These are phyloP conservation scores for Craseonycteris thonglongyai DNA, from an alignment of 2,113 vertebrate species.

Conservation along the genomic window DNA sequence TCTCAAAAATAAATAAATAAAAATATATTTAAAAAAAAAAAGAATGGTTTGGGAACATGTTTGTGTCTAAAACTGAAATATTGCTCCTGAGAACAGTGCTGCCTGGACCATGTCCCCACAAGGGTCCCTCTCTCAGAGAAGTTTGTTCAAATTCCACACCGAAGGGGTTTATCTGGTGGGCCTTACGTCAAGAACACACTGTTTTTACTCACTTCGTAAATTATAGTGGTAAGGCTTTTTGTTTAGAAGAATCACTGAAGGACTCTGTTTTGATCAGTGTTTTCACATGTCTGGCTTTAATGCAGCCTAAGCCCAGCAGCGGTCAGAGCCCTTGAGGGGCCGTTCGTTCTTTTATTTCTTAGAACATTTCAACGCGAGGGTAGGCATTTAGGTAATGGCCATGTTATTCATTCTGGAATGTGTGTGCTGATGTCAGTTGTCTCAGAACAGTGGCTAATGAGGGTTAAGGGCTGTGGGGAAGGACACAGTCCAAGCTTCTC, in stretches of 20 bases:
- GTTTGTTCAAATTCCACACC: not conserved
- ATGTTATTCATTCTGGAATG: too few relatives aligned
- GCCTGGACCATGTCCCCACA: fast-evolving
- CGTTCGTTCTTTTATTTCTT: not conserved
- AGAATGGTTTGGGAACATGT: not conserved
- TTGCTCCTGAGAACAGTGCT: not conserved
- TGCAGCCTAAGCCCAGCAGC: not conserved
- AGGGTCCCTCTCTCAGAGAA: not conserved
- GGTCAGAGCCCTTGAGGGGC: not conserved
- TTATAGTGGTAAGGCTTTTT: not conserved
- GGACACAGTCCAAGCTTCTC: not conserved
- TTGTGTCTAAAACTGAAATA: not conserved
- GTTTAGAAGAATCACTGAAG: not conserved
- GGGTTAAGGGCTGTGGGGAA: not conserved
- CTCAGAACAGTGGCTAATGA: not conserved
- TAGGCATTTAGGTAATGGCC: not conserved
- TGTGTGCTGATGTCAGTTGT: not conserved
- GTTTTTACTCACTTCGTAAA: not conserved
- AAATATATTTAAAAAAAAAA: too few relatives aligned
- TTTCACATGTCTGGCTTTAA: not conserved
- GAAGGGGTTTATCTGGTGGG: not conserved
- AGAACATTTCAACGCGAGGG: not conserved
- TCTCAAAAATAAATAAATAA: too few relatives aligned
- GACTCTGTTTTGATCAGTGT: not conserved
- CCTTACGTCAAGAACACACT: not conserved